A percentile compares a stretch with the other conserved stretches of the same genome.
These are phyloP conservation scores for Salvelinus fontinalis DNA, from an alignment of 2,113 vertebrate species.

Conservation along the genomic window DNA sequence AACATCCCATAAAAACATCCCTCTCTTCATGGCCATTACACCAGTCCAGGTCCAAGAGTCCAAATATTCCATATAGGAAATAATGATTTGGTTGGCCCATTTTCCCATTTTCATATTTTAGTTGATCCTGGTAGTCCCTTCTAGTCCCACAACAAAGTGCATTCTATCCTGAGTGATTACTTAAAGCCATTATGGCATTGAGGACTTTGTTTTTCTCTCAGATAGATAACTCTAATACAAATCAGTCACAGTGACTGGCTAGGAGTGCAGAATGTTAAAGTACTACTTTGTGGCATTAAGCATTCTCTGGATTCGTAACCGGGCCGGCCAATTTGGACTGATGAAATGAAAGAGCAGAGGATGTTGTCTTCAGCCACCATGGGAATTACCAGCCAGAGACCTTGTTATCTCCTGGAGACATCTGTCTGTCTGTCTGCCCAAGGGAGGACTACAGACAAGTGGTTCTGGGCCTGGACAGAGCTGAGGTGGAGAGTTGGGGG, in stretches of 20 bases:
- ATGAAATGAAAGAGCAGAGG: constrained; percentile 54
- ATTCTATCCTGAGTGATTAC: neutral
- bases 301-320: constrained; percentile 42
- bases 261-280: constrained; percentile 23
- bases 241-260: neutral
- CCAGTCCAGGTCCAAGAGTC: constrained; percentile 41
- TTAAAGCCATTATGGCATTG: neutral
- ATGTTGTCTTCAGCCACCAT: constrained; percentile 38
- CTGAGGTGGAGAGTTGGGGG: constrained; percentile 11
- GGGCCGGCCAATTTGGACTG: constrained; percentile 48
- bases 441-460: constrained; percentile 22
- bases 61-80: constrained; percentile 54
- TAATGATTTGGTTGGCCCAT: neutral
- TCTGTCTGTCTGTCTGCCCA: constrained; percentile 45
- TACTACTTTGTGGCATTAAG: constrained; percentile 39
- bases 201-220: neutral
- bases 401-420: constrained; percentile 52
- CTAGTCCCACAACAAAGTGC: neutral
- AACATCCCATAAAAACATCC: constrained; percentile 15
- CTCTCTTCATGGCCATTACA: constrained; percentile 3
- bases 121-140: too few relatives aligned
- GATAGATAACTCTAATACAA: constrained; percentile 13
- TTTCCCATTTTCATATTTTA: neutral
- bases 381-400: constrained; percentile 35
- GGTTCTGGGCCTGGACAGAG: neutral